Conservation (phyloP, 2,797 vertebrate species). For the Lerista edwardsae region DNA sequence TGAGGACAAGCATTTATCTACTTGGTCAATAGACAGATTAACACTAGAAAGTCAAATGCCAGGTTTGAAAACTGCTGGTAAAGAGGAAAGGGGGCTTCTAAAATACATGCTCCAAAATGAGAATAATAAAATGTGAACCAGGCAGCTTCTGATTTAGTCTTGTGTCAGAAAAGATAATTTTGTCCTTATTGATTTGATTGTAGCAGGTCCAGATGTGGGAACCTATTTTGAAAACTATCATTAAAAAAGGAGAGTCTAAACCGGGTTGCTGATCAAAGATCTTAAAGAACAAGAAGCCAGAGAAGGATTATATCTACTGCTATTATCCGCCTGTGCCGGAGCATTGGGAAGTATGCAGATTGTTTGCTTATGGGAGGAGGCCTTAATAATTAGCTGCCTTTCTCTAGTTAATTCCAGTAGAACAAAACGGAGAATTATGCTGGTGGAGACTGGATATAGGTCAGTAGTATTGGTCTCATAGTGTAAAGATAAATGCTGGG, state of each 20-base stretch:
- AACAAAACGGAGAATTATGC: too few relatives aligned
- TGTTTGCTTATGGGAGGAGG: too few relatives aligned
- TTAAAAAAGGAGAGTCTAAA: not conserved
- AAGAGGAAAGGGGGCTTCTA: not conserved
- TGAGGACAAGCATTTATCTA: slow-evolving; percentile 63
- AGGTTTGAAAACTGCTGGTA: slow-evolving; percentile 40
- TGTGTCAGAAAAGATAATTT: not conserved
- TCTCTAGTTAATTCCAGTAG: too few relatives aligned
- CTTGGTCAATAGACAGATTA: slow-evolving; percentile 69
- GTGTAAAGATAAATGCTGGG: too few relatives aligned
- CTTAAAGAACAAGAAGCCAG: too few relatives aligned
- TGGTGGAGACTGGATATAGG: too few relatives aligned
- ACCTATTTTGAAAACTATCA: not conserved
- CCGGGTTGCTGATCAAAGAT: too few relatives aligned
- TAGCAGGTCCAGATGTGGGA: not conserved
- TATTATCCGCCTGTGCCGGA: too few relatives aligned
- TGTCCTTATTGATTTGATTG: not conserved
- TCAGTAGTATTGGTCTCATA: too few relatives aligned
- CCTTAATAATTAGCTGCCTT: too few relatives aligned
- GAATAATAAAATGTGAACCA: not conserved
- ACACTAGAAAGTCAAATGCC: slow-evolving; percentile 61
- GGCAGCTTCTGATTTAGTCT: not conserved
- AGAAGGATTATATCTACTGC: too few relatives aligned
- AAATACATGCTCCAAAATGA: not conserved
- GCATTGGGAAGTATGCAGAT: too few relatives aligned